Percentiles rank a stretch among this genome's conserved stretches.
Conservation (phyloP, 2,113 vertebrate species). For the Dasyprocta punctata region DNA sequence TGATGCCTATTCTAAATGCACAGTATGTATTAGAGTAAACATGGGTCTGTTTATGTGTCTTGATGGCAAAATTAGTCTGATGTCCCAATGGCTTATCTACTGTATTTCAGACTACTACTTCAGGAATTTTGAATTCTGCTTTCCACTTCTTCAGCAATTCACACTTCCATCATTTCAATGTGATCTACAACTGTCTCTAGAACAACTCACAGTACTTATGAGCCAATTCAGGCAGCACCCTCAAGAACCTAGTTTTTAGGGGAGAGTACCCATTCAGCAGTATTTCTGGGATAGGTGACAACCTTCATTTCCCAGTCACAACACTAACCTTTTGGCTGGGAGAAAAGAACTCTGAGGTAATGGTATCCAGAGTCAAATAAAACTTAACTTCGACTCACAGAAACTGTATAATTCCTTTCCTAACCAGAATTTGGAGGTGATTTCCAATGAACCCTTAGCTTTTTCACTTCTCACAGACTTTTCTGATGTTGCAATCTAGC, state of each 20-base stretch:
- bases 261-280: conserved; percentile 95
- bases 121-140: conserved; percentile 90
- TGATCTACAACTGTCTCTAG: conserved; percentile 95
- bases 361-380: conserved; percentile 87
- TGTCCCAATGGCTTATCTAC: conserved; percentile 93
- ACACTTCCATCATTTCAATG: conserved; percentile 87
- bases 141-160: conserved; percentile 89
- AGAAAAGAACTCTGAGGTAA: conserved; percentile 92
- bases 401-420: too few species aligned
- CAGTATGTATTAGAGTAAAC: too few species aligned
- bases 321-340: conserved; percentile 88
- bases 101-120: conserved; percentile 93
- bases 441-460: conserved; percentile 84
- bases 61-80: too few species aligned
- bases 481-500: conserved; percentile 82
- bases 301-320: conserved; percentile 83
- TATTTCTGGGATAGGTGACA: conserved; percentile 82
- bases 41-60: too few species aligned
- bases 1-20: too few species aligned
- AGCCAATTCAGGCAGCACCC: conserved; percentile 84
- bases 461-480: conserved; percentile 83
- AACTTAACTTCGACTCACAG: conserved; percentile 88
- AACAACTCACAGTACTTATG: conserved; percentile 90
- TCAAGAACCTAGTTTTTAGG: conserved; percentile 92
- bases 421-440: conserved; percentile 87